Conservation (phyloP, 2,888 invertebrate genomes). For the Morpho achilles region DNA sequence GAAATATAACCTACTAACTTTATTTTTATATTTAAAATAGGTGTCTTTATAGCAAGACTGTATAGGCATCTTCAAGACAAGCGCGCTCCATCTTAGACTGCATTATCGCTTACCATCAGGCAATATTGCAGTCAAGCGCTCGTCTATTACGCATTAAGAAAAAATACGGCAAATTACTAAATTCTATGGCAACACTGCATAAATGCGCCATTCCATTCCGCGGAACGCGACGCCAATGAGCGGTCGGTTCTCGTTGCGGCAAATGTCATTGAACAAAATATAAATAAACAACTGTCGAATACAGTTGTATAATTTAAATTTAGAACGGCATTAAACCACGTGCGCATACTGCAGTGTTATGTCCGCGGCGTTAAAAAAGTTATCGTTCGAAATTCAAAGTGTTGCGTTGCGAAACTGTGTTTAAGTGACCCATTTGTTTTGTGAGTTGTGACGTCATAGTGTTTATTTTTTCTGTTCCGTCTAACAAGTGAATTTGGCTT, state of each 20-base stretch:
- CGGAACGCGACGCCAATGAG: conserved; percentile 39
- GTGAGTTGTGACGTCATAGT: conserved; percentile 27
- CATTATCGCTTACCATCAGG: no score
- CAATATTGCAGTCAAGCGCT: no score
- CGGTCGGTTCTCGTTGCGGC: conserved; percentile 29
- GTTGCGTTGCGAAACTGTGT: conserved; percentile 4
- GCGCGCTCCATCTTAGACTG: no score
- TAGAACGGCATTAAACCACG: conserved; percentile 1
- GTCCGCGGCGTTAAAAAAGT: conserved; percentile 8
- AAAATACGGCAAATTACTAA: no score
- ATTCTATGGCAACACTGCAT: conserved; percentile 40
- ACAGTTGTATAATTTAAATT: not conserved
- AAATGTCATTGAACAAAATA: conserved; percentile 44
- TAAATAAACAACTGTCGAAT: conserved; percentile 35
- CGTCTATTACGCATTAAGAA: no score
- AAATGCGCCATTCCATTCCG: conserved; percentile 59
- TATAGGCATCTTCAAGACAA: no score
- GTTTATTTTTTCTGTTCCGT: conserved; percentile 23
- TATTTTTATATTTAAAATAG: no score
- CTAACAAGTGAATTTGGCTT: conserved; percentile 1
- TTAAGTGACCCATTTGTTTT: conserved; percentile 28
- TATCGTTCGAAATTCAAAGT: conserved; percentile 9
- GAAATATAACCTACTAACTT: no score
- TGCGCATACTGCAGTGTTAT: not conserved
- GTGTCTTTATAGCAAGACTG: no score